These are phyloP conservation scores for Drosophila novamexicana DNA, from an alignment of 1,140 invertebrate genomes.

Conservation along the genomic window DNA sequence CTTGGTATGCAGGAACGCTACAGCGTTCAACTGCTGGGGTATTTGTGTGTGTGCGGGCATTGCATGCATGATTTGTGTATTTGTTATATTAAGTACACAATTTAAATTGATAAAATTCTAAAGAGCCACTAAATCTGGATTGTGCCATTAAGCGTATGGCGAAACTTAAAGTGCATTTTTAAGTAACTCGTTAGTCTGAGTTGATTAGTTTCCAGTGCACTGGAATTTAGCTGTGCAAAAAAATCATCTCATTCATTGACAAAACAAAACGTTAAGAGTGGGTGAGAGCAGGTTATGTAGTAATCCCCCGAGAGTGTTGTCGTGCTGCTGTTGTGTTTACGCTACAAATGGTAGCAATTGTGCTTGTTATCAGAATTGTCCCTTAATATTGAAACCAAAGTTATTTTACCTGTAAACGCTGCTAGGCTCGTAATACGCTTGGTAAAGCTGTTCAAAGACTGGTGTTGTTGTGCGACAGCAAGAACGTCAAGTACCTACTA, in stretches of 20 bases:
- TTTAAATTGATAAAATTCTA: slow-evolving; percentile 73
- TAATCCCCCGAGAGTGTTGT: slow-evolving; percentile 63
- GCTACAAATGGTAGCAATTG: slow-evolving; percentile 14
- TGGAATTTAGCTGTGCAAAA: slow-evolving; percentile 25
- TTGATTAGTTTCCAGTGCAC: slow-evolving; percentile 12
- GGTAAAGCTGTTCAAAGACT: not conserved
- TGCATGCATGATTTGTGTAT: slow-evolving; percentile 30
- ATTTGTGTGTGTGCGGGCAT: slow-evolving; percentile 14
- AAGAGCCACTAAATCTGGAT: slow-evolving; percentile 36
- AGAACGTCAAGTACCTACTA: not conserved
- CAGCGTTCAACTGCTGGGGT: slow-evolving; percentile 44
- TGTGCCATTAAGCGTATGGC: slow-evolving; percentile 27
- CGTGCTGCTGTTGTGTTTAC: slow-evolving; percentile 41
- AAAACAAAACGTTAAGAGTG: slow-evolving; percentile 29
- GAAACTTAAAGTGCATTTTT: slow-evolving; percentile 17
- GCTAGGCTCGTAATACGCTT: not conserved
- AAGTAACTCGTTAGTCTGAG: slow-evolving; percentile 29
- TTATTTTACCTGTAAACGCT: not conserved
- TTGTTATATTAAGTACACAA: slow-evolving; percentile 71
- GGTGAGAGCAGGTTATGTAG: slow-evolving; percentile 52
- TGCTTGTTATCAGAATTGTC: slow-evolving; percentile 16
- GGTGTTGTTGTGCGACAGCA: slow-evolving; percentile 1
- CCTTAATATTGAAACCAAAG: not conserved
- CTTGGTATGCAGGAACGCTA: slow-evolving; percentile 63
- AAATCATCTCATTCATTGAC: slow-evolving; percentile 57